Percentiles rank a stretch among this genome's conserved stretches.
Conservation (phyloP, 2,113 vertebrate species). For the Hipposideros armiger region DNA sequence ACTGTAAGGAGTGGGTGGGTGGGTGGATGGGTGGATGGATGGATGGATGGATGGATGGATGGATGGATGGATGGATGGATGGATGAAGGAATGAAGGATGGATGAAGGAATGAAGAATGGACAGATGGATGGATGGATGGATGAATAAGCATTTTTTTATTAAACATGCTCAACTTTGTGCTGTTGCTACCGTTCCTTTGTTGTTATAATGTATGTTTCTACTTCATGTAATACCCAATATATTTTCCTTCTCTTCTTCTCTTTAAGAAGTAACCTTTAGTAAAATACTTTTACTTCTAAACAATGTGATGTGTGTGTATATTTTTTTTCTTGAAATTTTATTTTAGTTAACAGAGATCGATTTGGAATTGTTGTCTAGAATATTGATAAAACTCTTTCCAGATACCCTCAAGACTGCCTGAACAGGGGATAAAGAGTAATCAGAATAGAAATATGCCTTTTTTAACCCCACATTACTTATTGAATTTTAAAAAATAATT, state of each 20-base stretch:
- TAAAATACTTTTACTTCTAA: constrained; percentile 34
- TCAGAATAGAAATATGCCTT: neutral
- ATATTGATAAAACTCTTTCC: neutral
- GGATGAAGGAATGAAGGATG: too few species aligned
- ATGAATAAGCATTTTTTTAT: constrained; percentile 54
- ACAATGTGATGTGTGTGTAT: neutral
- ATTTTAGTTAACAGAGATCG: neutral
- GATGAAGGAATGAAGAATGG: too few species aligned
- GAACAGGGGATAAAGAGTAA: neutral
- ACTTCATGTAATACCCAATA: neutral
- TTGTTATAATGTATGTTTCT: constrained; percentile 31
- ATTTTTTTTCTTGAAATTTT: neutral
- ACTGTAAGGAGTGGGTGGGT: neutral
- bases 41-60: too few species aligned
- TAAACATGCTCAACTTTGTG: constrained; percentile 44
- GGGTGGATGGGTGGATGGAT: too few species aligned
- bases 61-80: too few species aligned
- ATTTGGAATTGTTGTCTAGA: neutral
- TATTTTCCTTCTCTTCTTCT: neutral
- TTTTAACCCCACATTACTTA: neutral
- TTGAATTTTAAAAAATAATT: neutral
- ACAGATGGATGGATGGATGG: too few species aligned
- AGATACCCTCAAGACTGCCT: neutral
- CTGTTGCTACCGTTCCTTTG: neutral
- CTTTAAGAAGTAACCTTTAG: neutral